These are phyloP conservation scores for Cyclura pinguis DNA, from an alignment of 2,797 vertebrate genomes.

Conservation along the genomic window DNA sequence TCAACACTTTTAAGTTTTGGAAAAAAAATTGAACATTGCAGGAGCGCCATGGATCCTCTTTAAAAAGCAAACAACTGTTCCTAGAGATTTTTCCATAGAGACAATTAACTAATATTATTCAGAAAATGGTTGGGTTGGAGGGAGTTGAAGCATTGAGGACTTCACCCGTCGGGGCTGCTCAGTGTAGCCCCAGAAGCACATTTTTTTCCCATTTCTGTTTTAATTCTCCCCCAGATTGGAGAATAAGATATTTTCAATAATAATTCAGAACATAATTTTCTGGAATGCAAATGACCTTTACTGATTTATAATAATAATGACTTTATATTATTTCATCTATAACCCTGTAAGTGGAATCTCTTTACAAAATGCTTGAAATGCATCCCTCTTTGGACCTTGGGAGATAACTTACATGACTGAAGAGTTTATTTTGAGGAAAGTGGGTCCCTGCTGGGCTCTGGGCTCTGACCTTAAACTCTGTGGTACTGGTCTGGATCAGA, in stretches of 20 bases:
- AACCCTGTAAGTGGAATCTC: neutral
- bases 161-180: too few relatives aligned
- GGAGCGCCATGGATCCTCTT: too few relatives aligned
- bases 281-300: neutral
- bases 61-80: too few relatives aligned
- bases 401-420: neutral
- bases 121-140: too few relatives aligned
- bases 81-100: too few relatives aligned
- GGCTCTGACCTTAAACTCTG: neutral
- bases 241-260: neutral
- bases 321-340: neutral
- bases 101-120: too few relatives aligned
- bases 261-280: neutral
- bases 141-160: too few relatives aligned
- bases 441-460: too few relatives aligned
- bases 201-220: too few relatives aligned
- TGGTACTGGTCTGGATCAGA: neutral
- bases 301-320: neutral
- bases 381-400: neutral
- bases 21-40: too few relatives aligned
- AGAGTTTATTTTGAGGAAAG: neutral
- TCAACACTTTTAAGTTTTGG: too few relatives aligned
- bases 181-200: too few relatives aligned
- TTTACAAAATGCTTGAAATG: neutral
- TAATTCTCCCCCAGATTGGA: neutral